A percentile compares a stretch with the other conserved stretches of the same genome.
These are phyloP conservation scores for Diogma glabrata DNA, from an alignment of 2,888 invertebrate species.

Conservation along the genomic window DNA sequence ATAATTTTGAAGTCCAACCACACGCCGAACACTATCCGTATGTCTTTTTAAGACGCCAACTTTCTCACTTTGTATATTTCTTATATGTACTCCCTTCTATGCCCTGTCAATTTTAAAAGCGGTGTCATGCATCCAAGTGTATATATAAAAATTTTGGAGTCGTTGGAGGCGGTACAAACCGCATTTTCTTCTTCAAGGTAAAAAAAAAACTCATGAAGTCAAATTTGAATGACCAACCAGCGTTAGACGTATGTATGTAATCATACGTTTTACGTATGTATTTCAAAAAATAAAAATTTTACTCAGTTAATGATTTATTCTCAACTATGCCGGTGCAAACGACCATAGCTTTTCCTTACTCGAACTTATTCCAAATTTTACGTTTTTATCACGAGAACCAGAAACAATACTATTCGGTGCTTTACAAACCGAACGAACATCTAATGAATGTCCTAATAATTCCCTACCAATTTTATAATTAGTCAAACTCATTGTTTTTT, in stretches of 20 bases:
- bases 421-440: constrained; percentile 66
- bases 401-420: constrained; percentile 62
- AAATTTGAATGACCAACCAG: constrained; percentile 76
- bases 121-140: constrained; percentile 56
- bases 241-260: constrained; percentile 36
- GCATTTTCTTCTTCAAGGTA: constrained; percentile 58
- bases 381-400: constrained; percentile 78
- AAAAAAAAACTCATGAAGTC: constrained; percentile 55
- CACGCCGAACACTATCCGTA: constrained; percentile 79
- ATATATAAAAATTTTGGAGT: constrained; percentile 71
- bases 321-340: no score
- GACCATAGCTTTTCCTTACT: no score
- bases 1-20: constrained; percentile 56
- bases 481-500: constrained; percentile 23
- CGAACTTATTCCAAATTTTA: constrained; percentile 65
- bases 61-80: constrained; percentile 59
- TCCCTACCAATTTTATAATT: constrained; percentile 70
- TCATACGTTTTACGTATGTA: constrained; percentile 14
- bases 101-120: constrained; percentile 59
- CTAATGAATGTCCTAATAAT: constrained; percentile 68
- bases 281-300: no score
- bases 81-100: constrained; percentile 72
- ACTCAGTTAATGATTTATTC: no score
- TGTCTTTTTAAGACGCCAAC: constrained; percentile 65
- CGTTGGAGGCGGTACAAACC: constrained; percentile 82